Conservation (phyloP, 2,113 vertebrate species). For the Calidris pygmaea region DNA sequence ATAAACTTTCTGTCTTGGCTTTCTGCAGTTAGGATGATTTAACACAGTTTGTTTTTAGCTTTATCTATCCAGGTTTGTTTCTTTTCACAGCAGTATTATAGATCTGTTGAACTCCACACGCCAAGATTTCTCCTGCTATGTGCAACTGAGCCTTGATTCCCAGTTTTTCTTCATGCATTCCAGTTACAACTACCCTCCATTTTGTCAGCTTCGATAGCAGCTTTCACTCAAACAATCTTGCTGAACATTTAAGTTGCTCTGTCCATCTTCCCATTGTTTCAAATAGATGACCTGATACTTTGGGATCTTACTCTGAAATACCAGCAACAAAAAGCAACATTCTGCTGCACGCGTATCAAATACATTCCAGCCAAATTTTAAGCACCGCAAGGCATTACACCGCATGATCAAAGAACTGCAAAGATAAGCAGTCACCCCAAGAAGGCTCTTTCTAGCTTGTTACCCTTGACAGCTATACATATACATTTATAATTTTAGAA, state of each 20-base stretch:
- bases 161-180: neutral
- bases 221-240: neutral
- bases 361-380: neutral
- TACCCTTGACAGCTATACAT: neutral
- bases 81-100: neutral
- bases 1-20: neutral
- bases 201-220: neutral
- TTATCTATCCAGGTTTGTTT: neutral
- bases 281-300: neutral
- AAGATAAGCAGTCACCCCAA: neutral
- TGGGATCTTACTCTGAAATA: neutral
- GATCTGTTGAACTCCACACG: neutral
- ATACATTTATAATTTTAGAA: neutral
- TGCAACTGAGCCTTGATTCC: neutral
- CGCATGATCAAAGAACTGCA: accelerated
- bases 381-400: neutral
- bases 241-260: neutral
- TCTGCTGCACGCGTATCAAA: neutral
- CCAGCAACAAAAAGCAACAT: neutral
- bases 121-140: neutral
- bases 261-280: neutral
- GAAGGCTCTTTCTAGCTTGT: neutral
- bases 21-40: neutral
- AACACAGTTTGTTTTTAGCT: neutral
- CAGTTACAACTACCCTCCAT: neutral